Evolutionary conservation across 2,113 vertebrate genomes (phyloP), one percentile per base, ranked within the genome.

Genomic region (Paradoxurus hermaphroditus): DNA sequence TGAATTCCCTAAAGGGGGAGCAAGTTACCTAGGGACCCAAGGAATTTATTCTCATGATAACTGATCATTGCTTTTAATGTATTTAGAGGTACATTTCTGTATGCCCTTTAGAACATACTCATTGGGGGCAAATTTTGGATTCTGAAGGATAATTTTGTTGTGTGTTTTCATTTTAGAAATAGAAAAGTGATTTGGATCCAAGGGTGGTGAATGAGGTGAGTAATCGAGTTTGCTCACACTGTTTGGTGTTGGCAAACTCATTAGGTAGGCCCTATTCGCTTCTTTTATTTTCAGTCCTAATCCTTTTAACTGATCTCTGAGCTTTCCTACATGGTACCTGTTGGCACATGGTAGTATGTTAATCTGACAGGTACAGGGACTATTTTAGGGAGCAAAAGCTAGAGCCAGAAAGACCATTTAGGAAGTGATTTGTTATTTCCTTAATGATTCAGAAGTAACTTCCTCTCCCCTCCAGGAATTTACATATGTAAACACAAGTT

Each of bases 401-500:
- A 51, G 49, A 95, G 7, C 78, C n/a, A 92, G n/a, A 97, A 83
- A 88, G 65, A 51, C 29, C 78, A 95, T 95, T 96, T 93, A 91
- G 78, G 86, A 94, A 95, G 49, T 79, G 41, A 79, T 90, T 84
- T 96, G 75, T 79, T 94, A 95, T 94, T 97, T 97, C 86, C 70
- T 96, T 95, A 97, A 95, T 51, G 91, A 86, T 82, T 94, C 85
- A 86, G 73, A 97, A 97, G 67, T 91, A 97, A 96, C 93, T 97
- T 97, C 62, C 53, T 97, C 62, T 84, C 41, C 21, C 15, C 95
- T 89, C 34, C 41, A 90, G 75, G 70, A 96, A 97, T 97, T 96
- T 94, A 94, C 84, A 90, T 84, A 94, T 83, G 21, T 89, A 97
- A 95, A 91, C 73, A 96, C 44, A 91, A 97, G 53, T 39, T 94